phyloP scores from a whole-genome alignment of 1,140 invertebrate genomes.

The Diuraphis noxia region DNA sequence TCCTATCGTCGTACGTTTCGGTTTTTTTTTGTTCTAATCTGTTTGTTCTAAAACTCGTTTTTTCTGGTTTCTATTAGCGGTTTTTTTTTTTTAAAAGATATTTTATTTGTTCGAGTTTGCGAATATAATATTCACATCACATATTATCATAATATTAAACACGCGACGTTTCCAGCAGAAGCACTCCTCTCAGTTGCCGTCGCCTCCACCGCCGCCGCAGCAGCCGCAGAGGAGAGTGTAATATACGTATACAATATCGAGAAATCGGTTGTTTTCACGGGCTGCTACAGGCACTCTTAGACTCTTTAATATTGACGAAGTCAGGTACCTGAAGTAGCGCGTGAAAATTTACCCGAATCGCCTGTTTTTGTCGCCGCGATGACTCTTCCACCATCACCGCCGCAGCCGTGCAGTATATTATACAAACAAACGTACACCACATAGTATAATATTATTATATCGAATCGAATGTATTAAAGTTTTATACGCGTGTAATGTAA shows the following conservation, averaged over 20 bases:
- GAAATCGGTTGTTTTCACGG: conserved; percentile 44
- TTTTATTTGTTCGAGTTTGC: conserved; percentile 7
- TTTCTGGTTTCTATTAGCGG: neutral
- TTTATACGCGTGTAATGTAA: neutral
- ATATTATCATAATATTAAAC: neutral
- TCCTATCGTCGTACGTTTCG: neutral
- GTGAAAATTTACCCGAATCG: conserved; percentile 66
- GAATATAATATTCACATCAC: neutral
- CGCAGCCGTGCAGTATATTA: neutral
- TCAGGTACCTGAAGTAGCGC: conserved; percentile 99
- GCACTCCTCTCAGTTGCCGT: neutral
- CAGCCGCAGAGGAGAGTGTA: neutral
- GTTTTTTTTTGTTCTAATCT: neutral
- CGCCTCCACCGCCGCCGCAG: neutral
- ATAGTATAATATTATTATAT: neutral
- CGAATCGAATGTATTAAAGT: neutral
- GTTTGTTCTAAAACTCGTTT: conserved; percentile 16
- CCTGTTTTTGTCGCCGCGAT: neutral
- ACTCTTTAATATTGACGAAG: conserved; percentile 61
- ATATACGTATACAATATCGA: neutral
- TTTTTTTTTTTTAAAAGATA: neutral
- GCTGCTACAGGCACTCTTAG: conserved; percentile 51
- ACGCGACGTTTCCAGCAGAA: conserved; percentile 19
- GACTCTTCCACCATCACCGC: neutral
- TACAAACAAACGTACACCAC: neutral